Evolutionary conservation across 2,113 vertebrate species (phyloP).

Genomic region (Cyprinodon variegatus): DNA sequence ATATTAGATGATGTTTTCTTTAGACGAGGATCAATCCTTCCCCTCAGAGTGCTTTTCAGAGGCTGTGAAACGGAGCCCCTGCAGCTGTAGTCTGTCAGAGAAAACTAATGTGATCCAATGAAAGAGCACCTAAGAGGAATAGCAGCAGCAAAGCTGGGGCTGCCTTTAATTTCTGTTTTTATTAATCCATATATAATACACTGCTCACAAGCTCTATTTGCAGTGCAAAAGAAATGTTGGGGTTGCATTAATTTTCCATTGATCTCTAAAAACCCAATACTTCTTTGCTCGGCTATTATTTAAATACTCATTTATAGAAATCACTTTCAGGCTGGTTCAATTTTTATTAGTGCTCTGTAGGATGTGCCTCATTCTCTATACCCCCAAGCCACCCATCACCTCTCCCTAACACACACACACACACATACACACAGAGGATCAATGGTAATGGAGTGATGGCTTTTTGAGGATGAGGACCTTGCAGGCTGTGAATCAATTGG

Average conservation of each 20-base stretch:
- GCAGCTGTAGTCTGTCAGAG: constrained; percentile 74
- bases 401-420: constrained; percentile 33
- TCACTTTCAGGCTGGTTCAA: constrained; percentile 85
- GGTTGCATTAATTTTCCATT: constrained; percentile 75
- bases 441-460: constrained; percentile 94
- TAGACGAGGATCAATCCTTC: constrained; percentile 76
- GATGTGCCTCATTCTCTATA: constrained; percentile 68
- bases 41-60: constrained; percentile 71
- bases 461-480: constrained; percentile 89
- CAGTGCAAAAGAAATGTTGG: constrained; percentile 56
- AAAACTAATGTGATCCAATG: constrained; percentile 75
- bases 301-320: constrained; percentile 87
- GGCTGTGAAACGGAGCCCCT: constrained; percentile 69
- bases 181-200: constrained; percentile 75
- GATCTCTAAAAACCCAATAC: constrained; percentile 68
- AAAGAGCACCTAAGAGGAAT: constrained; percentile 67
- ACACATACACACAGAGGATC: constrained; percentile 75
- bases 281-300: constrained; percentile 76
- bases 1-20: constrained; percentile 83
- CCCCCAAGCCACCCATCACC: constrained; percentile 38
- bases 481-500: constrained; percentile 92
- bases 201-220: constrained; percentile 47
- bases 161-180: constrained; percentile 66
- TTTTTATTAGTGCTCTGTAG: constrained; percentile 91
- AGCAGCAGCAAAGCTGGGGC: constrained; percentile 57